Base-by-base conservation (phyloP, 2,888 invertebrate genomes). In the Acrobasis repandana region DNA sequence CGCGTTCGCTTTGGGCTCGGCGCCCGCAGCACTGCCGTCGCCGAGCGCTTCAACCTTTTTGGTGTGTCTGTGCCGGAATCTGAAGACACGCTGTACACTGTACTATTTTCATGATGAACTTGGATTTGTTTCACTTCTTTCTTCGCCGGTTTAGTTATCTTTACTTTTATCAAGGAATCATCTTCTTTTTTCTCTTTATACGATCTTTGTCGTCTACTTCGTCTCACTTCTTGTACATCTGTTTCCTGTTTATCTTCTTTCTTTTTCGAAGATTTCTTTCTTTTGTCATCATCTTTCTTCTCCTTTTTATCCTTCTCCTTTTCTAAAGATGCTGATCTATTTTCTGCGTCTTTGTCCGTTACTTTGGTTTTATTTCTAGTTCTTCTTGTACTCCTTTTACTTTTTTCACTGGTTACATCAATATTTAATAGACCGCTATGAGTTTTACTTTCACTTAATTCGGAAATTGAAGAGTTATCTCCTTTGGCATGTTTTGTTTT, bases 21-120 rank as follows among this genome's bases (percentile, higher is more conserved):
- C 36, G 63, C 70, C 9, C 74, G 73, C 11, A 68, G 63, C 6
- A 78, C 77, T 14, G 68, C 67, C 0, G 64, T 63, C 8, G 77
- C 74, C 0, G 79, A 65, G 51, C 86, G 74, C 63, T 88, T 88
- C 11, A 80, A 63, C 57, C 63, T 72, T 50, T 67, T 75, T 1
- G 81, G 78, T 0, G 86, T 78, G 49, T 83, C 83, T 1, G 63
- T 43, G 61, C 79, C 75, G 0, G 86, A 83, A 15, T 76, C 82
- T 0, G 82, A 76, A 0, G 87, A 87, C 11, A 79, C 36, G 65
- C 78, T 81, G 59, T 88, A 88, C 0, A 88, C 81, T 0, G 77
- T 72, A 67, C 90, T 90, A 49, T 83, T 75, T 56, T 89, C 86
- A 16, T 73, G 70, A 8, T 63, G 62, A 3, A 58, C 54, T 43